Evolutionary conservation across 2,113 vertebrate genomes (phyloP).

Genomic region (Pygoscelis antarcticus): DNA sequence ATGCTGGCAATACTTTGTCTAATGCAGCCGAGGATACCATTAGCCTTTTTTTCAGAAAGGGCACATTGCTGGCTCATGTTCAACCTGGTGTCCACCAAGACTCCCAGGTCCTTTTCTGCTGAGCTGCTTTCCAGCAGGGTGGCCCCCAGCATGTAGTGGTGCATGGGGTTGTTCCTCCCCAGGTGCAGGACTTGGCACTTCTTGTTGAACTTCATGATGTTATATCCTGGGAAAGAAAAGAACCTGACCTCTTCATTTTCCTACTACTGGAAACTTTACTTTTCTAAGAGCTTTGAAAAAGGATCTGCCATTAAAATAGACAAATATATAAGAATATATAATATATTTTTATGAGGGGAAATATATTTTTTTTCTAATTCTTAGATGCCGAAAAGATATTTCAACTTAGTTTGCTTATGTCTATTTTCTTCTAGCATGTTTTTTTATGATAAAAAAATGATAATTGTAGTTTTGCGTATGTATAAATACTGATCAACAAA

Average conservation of each 20-base stretch:
- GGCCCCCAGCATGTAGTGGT: background rate
- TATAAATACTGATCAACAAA: background rate
- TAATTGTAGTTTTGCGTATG: background rate
- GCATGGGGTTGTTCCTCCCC: background rate
- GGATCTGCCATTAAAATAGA: background rate
- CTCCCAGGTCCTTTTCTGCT: background rate
- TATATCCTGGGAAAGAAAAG: background rate
- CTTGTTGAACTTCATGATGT: background rate
- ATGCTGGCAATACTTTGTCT: background rate
- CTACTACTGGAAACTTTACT: background rate
- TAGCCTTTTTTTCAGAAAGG: background rate
- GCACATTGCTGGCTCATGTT: background rate
- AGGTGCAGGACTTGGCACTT: background rate
- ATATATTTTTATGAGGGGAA: background rate
- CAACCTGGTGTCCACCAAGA: background rate
- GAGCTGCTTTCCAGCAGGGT: background rate
- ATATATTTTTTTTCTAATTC: background rate
- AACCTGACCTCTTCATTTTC: background rate
- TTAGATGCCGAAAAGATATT: background rate
- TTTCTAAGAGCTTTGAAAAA: background rate
- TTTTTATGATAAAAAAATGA: background rate
- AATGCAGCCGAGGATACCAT: background rate
- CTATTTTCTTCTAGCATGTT: background rate
- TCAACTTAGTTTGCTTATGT: background rate
- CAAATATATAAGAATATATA: background rate